Evolutionary conservation across 2,113 vertebrate species (phyloP), one percentile per base, ranked within the genome.

Genomic region (Turdus rufiventris): DNA sequence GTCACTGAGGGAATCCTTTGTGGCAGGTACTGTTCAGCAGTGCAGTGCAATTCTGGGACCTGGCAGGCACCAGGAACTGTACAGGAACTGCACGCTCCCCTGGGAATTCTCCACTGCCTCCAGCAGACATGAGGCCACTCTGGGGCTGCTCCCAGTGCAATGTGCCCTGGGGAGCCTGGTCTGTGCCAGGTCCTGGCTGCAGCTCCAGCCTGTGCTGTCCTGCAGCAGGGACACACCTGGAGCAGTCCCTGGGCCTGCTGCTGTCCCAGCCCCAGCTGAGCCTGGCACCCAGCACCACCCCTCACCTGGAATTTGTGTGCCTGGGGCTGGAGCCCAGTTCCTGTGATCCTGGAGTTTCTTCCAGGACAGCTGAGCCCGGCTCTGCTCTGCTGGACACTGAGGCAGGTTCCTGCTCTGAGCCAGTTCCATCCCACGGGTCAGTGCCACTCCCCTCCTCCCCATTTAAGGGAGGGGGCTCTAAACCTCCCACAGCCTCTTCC

Each of bases 281-380:
- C 26, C 34, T 16, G 54, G 34, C 42, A 42, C 24, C 60, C 77
- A 82, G 23, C 26, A 21, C 7, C 54, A 71, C 60, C 18, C 40
- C 96, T 88, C 23, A 98, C 98, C 98, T 97, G 93, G 94, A 58
- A 47, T 9, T 61, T 23, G 45, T 91, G 15, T 81, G 45, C 31
- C 5, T 9, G 10, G 24, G 75, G 51, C 9, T 89, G 71, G 71
- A 87, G 54, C 15, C 29, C 43, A 4, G 31, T 9, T 38, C 80
- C 62, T 88, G 70, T 2, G 33, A 24, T 29, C 20, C 89, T 14
- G 61, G 7, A 18, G 51, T 9, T 13, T 47, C 68, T 85, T 8
- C 25, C 29, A 5, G 38, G 10, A 48, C 2, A 77, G 81, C 63
- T 10, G 43, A 62, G 25, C 23, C 45, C 12, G 9, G 83, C 78